Conservation (phyloP, 2,888 invertebrate genomes). For the Sialis fuliginosa region DNA sequence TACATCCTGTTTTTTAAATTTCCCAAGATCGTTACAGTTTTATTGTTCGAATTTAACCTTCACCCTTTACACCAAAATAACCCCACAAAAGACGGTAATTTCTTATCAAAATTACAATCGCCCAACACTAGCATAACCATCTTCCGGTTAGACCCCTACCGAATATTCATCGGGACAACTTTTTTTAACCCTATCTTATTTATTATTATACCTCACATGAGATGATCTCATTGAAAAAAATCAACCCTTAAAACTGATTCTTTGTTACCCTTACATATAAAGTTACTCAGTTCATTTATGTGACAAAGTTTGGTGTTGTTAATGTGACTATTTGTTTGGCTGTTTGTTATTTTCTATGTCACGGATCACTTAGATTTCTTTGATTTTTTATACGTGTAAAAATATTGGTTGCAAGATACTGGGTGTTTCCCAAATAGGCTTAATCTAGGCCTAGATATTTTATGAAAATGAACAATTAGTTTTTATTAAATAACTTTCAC, state of each 20-base stretch:
- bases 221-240: conserved; percentile 3
- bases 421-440: too few relatives aligned
- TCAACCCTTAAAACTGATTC: conserved; percentile 3
- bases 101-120: conserved; percentile 21
- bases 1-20: background rate
- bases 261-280: conserved; percentile 1
- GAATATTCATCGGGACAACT: background rate
- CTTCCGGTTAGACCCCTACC: conserved; percentile 1
- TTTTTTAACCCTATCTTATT: conserved; percentile 1
- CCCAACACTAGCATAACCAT: conserved; percentile 9
- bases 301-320: background rate
- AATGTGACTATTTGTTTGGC: background rate
- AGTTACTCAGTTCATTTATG: background rate
- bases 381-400: background rate
- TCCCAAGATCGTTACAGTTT: background rate
- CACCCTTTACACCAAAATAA: conserved; percentile 17
- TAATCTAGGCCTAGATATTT: too few relatives aligned
- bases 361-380: background rate
- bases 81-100: conserved; percentile 23
- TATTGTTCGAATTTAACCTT: background rate
- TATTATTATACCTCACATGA: background rate
- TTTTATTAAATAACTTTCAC: too few relatives aligned
- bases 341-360: background rate
- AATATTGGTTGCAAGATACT: background rate
- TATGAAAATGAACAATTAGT: too few relatives aligned